Conservation (phyloP, 1,140 invertebrate genomes). For the Orchesella cincta region DNA sequence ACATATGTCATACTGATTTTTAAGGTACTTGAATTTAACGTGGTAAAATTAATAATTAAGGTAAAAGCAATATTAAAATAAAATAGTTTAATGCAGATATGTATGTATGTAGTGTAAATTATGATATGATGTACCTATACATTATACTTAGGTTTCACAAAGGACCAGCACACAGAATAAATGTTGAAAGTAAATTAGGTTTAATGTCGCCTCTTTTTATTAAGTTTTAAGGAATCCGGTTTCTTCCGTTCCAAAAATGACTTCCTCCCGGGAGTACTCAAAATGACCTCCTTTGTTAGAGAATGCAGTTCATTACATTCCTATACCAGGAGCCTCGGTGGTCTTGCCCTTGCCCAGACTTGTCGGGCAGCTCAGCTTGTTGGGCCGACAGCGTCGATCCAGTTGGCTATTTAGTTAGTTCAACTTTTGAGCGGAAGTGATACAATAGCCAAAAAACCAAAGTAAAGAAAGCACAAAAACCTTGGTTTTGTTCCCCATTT, state of each 20-base stretch:
- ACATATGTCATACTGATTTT: no score
- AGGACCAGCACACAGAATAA: slow-evolving; percentile 32
- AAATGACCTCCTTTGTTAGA: slow-evolving; percentile 1
- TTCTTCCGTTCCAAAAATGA: slow-evolving; percentile 4
- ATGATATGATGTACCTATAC: slow-evolving; percentile 7
- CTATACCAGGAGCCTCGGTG: background rate
- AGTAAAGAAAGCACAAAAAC: background rate
- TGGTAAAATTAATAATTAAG: background rate
- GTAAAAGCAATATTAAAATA: background rate
- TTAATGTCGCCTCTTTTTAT: slow-evolving; percentile 1
- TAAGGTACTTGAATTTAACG: background rate
- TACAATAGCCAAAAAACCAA: background rate
- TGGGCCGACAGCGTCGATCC: no score
- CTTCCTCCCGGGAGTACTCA: background rate
- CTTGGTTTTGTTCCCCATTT: background rate
- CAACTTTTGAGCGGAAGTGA: no score
- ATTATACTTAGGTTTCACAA: slow-evolving; percentile 32
- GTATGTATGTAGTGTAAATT: no score
- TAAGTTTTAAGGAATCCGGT: background rate
- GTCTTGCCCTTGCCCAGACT: slow-evolving; percentile 4
- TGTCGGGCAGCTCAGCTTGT: no score
- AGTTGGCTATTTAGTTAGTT: no score
- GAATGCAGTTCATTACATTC: background rate
- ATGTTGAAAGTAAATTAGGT: slow-evolving; percentile 27
- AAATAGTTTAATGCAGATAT: background rate